phyloP scores from a whole-genome alignment of 2,888 invertebrate species.

The Linyphia triangularis region DNA sequence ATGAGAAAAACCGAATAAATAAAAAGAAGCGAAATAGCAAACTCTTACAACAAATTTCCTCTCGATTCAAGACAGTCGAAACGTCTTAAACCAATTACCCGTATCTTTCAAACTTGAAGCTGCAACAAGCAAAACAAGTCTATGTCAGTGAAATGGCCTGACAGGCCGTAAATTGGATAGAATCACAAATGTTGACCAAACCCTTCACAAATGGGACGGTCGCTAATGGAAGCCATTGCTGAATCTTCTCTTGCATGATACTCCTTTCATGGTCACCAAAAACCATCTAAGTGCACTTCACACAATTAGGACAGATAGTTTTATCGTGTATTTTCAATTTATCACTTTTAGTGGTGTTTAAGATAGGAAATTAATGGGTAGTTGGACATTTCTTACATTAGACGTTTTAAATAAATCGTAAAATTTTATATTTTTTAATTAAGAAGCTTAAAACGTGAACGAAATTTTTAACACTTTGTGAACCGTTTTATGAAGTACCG shows the following conservation, averaged over 20 bases:
- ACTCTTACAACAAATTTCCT: too few species aligned
- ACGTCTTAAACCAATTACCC: background rate
- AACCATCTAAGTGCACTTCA: slow-evolving; percentile 7
- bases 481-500: too few species aligned
- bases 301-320: slow-evolving; percentile 14
- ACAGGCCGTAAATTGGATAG: slow-evolving; percentile 9
- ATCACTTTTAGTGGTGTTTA: too few species aligned
- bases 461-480: too few species aligned
- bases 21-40: too few species aligned
- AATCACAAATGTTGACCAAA: slow-evolving; percentile 32
- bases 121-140: background rate
- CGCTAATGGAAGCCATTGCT: background rate
- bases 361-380: too few species aligned
- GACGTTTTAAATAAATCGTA: too few species aligned
- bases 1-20: too few species aligned
- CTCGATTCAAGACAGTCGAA: too few species aligned
- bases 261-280: background rate
- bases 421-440: too few species aligned
- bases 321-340: background rate
- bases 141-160: slow-evolving; percentile 13
- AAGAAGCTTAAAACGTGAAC: too few species aligned
- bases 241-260: background rate
- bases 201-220: background rate
- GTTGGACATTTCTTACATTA: too few species aligned
- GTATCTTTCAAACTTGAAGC: background rate